Evolutionary conservation across 2,888 invertebrate species (phyloP), one percentile per base, ranked within the genome.

Genomic region (Dioctria rufipes): DNA sequence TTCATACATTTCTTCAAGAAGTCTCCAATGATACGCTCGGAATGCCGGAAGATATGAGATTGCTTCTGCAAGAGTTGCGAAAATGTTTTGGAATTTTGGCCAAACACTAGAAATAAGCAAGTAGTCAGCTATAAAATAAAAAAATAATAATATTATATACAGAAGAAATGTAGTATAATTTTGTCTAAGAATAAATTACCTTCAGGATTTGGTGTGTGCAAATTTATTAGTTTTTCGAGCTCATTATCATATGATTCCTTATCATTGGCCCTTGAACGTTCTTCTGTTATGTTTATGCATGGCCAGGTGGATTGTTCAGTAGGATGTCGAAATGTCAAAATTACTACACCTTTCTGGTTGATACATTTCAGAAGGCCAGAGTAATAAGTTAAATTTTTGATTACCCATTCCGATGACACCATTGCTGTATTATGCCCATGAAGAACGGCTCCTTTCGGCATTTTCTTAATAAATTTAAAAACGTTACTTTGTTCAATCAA

Each of bases 401-500:
- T 89, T 4, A 92, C 84, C 86, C 89, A 92, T 42, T 91, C 90
- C 0, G 89, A 86, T 0, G 91, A 90, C 0, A 89, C 91, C 0
- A 90, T 86, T 0, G 91, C 91, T 0, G 90, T 86, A 78, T 91
- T 89, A 84, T 93, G 92, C 0, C 88, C 86, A 84, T 93, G 93
- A 0, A 93, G 86, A 0, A 90, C 88, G 0, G 90, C 90, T 3
- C 92, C 89, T 61, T 89, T 93, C 0, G 93, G 93, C 88, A 93
- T 88, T 80, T 87, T 86, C 77, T 89, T 88, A 4, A 93, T 89
- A 4, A 93, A 88, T 71, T 90, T 85, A 83, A 91, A 93, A 0
- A 93, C 90, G 51, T 88, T 85, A 0, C 92, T 92, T 4, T 87
- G 85, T 40, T 92, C 91, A 25, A 93, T 92, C 2, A 89, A 83